phyloP scores from a whole-genome alignment of 2,797 vertebrate species.

The Naso thynnoides region DNA sequence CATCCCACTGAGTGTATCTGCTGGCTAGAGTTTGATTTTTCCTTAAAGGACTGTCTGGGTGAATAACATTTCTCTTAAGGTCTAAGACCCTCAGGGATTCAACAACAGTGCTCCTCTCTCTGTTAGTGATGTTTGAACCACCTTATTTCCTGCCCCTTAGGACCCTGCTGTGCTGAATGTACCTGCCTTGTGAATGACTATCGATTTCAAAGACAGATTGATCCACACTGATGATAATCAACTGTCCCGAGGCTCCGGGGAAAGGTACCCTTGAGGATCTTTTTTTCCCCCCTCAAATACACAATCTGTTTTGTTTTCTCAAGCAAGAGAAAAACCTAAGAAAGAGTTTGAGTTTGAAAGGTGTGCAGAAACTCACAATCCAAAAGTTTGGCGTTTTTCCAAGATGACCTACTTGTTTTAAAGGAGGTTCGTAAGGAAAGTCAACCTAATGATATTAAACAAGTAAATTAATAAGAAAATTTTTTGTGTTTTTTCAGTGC shows the following conservation, averaged over 20 bases:
- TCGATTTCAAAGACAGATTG: slow-evolving; percentile 55
- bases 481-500: neutral
- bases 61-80: slow-evolving; percentile 45
- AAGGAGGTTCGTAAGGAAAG: neutral
- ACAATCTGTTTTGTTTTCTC: slow-evolving; percentile 1
- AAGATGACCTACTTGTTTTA: slow-evolving; percentile 24
- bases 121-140: slow-evolving; percentile 35
- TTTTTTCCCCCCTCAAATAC: slow-evolving; percentile 8
- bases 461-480: neutral
- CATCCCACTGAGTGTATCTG: slow-evolving; percentile 11
- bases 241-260: slow-evolving; percentile 32
- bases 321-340: slow-evolving; percentile 4
- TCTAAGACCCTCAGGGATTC: slow-evolving; percentile 44
- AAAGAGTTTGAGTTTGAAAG: slow-evolving; percentile 12
- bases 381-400: neutral
- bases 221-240: slow-evolving; percentile 51
- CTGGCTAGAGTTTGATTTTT: slow-evolving; percentile 23
- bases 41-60: slow-evolving; percentile 49
- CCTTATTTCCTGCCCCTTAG: slow-evolving; percentile 41
- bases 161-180: slow-evolving; percentile 12
- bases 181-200: slow-evolving; percentile 29
- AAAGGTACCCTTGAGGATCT: slow-evolving; percentile 38
- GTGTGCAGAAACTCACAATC: neutral
- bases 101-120: slow-evolving; percentile 25
- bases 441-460: neutral